Percentiles rank a stretch among this genome's conserved stretches.
These are phyloP conservation scores for Phthorimaea operculella DNA, from an alignment of 1,140 invertebrate genomes.

Conservation along the genomic window DNA sequence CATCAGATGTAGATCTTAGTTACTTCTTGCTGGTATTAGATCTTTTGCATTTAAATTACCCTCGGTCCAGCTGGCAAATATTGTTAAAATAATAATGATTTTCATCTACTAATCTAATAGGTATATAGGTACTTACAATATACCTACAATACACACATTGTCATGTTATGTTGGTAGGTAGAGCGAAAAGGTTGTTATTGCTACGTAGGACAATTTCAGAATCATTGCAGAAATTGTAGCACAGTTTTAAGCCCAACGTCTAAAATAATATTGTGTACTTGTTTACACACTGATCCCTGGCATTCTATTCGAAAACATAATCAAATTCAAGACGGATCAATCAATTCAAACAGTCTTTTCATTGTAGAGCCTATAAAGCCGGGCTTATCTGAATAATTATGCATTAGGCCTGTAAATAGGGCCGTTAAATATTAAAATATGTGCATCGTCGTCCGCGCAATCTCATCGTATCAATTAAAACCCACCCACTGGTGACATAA, in stretches of 20 bases:
- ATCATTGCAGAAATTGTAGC: too few species aligned
- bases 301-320: conserved; percentile 13
- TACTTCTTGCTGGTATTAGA: too few species aligned
- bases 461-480: conserved; percentile 56
- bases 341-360: conserved; percentile 8
- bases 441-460: conserved; percentile 39
- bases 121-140: too few species aligned
- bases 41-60: too few species aligned
- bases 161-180: too few species aligned
- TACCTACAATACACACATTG: too few species aligned
- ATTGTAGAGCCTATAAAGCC: conserved; percentile 19
- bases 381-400: conserved; percentile 42
- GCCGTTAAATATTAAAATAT: conserved; percentile 51
- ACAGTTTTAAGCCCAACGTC: conserved; percentile 6
- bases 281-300: conserved; percentile 31
- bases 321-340: not conserved
- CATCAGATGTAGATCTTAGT: too few species aligned
- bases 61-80: too few species aligned
- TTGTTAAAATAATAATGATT: too few species aligned
- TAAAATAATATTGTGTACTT: conserved; percentile 36
- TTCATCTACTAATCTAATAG: too few species aligned
- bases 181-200: too few species aligned
- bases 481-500: conserved; percentile 45
- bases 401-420: conserved; percentile 30
- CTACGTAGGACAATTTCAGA: too few species aligned